These are phyloP conservation scores for Pionites leucogaster DNA, from an alignment of 2,113 vertebrate genomes.

Conservation along the genomic window DNA sequence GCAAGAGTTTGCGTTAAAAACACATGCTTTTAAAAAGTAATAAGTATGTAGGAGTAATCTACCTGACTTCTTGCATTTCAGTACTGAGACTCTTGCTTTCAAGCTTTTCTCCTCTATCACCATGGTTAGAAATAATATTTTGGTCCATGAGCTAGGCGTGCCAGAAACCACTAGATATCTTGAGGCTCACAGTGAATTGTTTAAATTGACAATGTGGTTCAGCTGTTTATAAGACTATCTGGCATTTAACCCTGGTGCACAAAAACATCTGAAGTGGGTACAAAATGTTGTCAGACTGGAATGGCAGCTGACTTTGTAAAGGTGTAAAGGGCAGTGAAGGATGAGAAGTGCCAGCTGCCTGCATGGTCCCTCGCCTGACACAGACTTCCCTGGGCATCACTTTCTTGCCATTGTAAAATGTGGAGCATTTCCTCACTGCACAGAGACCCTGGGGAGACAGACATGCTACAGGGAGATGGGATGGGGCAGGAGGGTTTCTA, in stretches of 20 bases:
- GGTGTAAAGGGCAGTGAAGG: background rate
- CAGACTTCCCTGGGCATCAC: background rate
- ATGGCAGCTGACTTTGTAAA: background rate
- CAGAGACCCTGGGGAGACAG: background rate
- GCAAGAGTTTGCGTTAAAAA: background rate
- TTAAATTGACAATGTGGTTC: background rate
- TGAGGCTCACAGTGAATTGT: background rate
- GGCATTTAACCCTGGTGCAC: background rate
- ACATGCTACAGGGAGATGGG: background rate
- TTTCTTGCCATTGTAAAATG: background rate
- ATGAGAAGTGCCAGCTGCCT: background rate
- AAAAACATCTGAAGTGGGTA: background rate
- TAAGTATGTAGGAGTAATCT: background rate
- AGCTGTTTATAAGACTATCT: background rate
- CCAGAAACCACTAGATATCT: background rate
- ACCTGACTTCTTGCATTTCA: background rate
- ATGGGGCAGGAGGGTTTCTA: background rate
- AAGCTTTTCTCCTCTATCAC: background rate
- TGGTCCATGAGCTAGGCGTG: background rate
- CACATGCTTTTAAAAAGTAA: background rate
- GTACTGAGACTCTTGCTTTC: background rate
- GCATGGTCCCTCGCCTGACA: background rate
- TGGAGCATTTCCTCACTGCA: background rate
- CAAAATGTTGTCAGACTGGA: constrained; percentile 9
- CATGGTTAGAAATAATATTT: background rate